Base-by-base conservation (phyloP, 2,113 vertebrate genomes). In the Limanda limanda region DNA sequence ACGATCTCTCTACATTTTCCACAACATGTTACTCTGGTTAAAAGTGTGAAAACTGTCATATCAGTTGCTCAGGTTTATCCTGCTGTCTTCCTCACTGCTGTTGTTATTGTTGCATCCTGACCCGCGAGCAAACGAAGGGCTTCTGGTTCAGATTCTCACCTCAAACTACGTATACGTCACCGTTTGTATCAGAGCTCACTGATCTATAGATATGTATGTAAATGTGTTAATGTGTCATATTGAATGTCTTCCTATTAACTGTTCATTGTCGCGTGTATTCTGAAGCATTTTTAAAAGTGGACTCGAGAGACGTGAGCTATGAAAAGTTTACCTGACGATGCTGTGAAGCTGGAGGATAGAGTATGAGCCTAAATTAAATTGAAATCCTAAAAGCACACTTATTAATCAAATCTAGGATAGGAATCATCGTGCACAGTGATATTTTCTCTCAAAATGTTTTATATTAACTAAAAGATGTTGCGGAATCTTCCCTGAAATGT, bases 241-340 rank as follows among this genome's bases (percentile, higher is more conserved):
- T 87, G 79, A 93, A 91, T 91, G 90, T 92, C 79, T 87, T 88
- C 82, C 86, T 84, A 18, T 65, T 78, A 42, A 64, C 35, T 75
- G 74, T 84, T 85, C 57, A 82, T 17, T 86, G 79, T 73, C 52
- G 5, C 77, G 52, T 89, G 71, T 84, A 66, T 80, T 78, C 74
- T 59, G 55, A 79, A 67, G 61, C 68, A 69, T 82, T 68, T 71
- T 86, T 37, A 21, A 74, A 69, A 75, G 40, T 12, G 24, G 59
- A 63, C 52, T 5, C 48, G 24, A 75, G 48, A n/a, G 59, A 67
- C 56, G 20, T 13, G 40, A 42, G n/a, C 25, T 27, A 68, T 40
- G 24, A 60, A 31, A 77, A 21, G 71, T 37, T 65, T 23, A 40
- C 21, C 13, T 40, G 79, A 52, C 56, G 56, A 64, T 37, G 2